These are phyloP conservation scores for Dexiosoma caninum DNA, from an alignment of 2,888 invertebrate genomes.

Conservation along the genomic window DNA sequence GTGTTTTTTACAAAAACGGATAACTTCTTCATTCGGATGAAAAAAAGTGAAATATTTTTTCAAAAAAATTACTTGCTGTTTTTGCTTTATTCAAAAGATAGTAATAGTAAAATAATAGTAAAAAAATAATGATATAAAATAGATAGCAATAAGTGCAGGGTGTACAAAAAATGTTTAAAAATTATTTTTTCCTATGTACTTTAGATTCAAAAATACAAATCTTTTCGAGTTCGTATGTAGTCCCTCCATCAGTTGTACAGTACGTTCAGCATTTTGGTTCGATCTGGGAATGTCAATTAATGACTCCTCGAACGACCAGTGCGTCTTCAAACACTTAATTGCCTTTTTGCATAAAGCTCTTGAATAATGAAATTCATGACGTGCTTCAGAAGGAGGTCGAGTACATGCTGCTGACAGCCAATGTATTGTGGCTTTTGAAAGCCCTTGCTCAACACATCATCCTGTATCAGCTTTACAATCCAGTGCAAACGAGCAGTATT, in stretches of 20 bases:
- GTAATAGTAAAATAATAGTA: too few relatives aligned
- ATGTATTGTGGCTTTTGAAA: neutral
- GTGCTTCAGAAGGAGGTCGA: neutral
- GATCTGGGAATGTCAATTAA: too few relatives aligned
- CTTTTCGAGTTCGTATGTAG: neutral
- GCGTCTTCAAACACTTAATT: too few relatives aligned
- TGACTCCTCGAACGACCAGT: neutral
- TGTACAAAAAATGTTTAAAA: too few relatives aligned
- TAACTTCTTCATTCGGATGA: too few relatives aligned
- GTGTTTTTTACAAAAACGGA: too few relatives aligned
- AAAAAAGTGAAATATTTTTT: too few relatives aligned
- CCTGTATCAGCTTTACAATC: slow-evolving; percentile 1
- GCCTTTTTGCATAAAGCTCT: neutral
- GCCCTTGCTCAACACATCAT: slow-evolving; percentile 4
- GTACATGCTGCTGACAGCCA: neutral
- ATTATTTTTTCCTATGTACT: neutral
- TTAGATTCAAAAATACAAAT: neutral
- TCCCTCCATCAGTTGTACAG: neutral
- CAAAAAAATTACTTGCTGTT: too few relatives aligned
- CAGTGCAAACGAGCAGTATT: neutral
- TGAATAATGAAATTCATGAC: neutral
- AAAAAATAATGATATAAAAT: too few relatives aligned
- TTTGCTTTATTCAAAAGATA: too few relatives aligned
- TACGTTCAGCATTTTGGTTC: neutral
- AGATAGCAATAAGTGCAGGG: too few relatives aligned